Evolutionary conservation across 2,888 invertebrate genomes (phyloP).

Genomic region (Scaptomyza parva): DNA sequence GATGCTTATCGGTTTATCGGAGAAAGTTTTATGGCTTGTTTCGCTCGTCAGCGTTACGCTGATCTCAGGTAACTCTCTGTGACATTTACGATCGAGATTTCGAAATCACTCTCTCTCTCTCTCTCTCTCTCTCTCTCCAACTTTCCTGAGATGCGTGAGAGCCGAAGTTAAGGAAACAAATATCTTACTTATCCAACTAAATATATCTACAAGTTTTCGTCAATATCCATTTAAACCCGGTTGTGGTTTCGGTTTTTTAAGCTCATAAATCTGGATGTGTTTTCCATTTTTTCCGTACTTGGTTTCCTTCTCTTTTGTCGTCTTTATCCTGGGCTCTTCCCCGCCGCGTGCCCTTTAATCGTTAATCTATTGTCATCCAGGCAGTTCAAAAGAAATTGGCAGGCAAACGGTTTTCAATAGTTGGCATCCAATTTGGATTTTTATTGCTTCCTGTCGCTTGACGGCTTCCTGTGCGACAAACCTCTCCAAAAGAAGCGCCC

Average conservation of each 20-base stretch:
- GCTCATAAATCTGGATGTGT: not conserved
- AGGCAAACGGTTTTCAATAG: slow-evolving; percentile 65
- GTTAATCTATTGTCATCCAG: slow-evolving; percentile 54
- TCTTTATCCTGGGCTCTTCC: slow-evolving; percentile 19
- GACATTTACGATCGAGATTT: slow-evolving; percentile 54
- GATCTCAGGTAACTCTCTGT: slow-evolving; percentile 16
- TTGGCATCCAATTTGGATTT: slow-evolving; percentile 62
- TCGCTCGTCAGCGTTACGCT: slow-evolving; percentile 48
- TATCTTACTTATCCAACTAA: no score
- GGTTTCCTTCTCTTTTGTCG: not conserved
- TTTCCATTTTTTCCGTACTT: slow-evolving; percentile 6
- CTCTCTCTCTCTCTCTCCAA: slow-evolving; percentile 11
- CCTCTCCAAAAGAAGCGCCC: slow-evolving; percentile 29
- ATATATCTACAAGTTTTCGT: no score
- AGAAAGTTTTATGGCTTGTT: slow-evolving; percentile 72
- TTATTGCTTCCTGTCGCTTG: slow-evolving; percentile 71
- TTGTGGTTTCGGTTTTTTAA: no score
- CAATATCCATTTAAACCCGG: no score
- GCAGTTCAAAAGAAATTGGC: slow-evolving; percentile 50
- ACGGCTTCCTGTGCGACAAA: slow-evolving; percentile 66
- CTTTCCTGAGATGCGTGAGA: slow-evolving; percentile 28
- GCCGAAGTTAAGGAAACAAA: no score
- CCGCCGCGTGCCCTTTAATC: slow-evolving; percentile 17
- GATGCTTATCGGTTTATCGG: slow-evolving; percentile 71
- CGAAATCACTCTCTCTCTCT: slow-evolving; percentile 39